Base-by-base conservation (phyloP, 2,113 vertebrate genomes). In the Lontra canadensis region DNA sequence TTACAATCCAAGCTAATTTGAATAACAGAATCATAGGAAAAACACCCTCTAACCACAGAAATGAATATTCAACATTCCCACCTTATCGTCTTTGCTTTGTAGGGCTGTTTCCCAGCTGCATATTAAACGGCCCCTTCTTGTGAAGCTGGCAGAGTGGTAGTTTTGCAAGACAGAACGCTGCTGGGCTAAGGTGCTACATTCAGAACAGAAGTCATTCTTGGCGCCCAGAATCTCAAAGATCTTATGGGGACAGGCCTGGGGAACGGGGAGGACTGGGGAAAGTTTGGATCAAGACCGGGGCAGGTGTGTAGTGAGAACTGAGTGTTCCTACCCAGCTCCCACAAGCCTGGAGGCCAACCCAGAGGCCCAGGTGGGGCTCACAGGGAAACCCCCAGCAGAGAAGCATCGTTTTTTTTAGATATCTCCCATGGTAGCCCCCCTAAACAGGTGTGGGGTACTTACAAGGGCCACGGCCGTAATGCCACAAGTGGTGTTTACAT, bases 31-130 rank as follows among this genome's bases (percentile, higher is more conserved):
- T 98, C 97, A 82, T 95, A 98, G 94, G 97, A 98, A 98, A 98
- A 98, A 98, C 96, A 98, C 96, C 97, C 98, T 98, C 97, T 95
- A 98, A 98, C 97, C 97, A 98, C 95, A 92, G 95, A 98, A 98
- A 98, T 98, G 98, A 98, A 98, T 98, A 98, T 98, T 98, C 98
- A 98, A 97, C 97, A 97, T 98, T 98, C 98, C 98, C 98, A 98
- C 98, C 98, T 98, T 98, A 98, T 98, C 98, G 98, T 96, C 88
- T 65, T 87, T 97, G 97, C 98, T 98, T 98, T 96, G 97, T 98
- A 96, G 95, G 95, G 97, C 97, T 98, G 96, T 97, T 98, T 98
- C 97, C 98, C 97, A 92, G 94, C 95, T 98, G 98, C 98, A 98
- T 98, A 98, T 98, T 98, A 98, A 98, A 97, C 31, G 98, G 88